Conservation (phyloP, 2,797 vertebrate species). For the Notamacropus eugenii region DNA sequence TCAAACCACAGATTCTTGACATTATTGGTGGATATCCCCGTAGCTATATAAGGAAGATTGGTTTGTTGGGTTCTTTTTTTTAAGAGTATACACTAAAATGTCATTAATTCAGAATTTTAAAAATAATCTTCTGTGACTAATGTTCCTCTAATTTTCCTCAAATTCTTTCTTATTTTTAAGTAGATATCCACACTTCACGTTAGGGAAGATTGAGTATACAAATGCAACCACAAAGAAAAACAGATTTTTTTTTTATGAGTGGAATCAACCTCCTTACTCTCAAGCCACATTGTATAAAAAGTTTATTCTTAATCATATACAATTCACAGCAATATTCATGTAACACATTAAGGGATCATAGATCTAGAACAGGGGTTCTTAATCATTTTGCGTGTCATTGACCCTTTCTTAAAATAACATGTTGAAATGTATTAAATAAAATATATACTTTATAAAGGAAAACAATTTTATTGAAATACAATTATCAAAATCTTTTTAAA, state of each 20-base stretch:
- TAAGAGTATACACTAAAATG: not conserved
- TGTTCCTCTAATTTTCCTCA: not conserved
- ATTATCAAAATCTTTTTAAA: not conserved
- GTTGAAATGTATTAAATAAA: not conserved
- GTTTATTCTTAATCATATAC: not conserved
- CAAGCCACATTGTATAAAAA: not conserved
- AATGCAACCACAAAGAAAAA: not conserved
- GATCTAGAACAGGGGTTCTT: not conserved
- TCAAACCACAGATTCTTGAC: not conserved
- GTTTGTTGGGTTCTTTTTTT: not conserved
- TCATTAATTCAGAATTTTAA: not conserved
- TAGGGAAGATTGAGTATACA: not conserved
- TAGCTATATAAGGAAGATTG: not conserved
- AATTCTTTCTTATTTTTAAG: not conserved
- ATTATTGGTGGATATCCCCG: not conserved
- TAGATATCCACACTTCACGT: not conserved
- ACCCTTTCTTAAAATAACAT: not conserved
- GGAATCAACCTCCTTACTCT: not conserved
- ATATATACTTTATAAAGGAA: not conserved
- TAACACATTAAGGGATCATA: not conserved
- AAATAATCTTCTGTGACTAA: not conserved
- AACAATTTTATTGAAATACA: not conserved
- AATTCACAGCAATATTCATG: not conserved
- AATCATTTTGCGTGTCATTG: not conserved
- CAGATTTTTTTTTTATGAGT: not conserved